Evolutionary conservation across 2,888 invertebrate genomes (phyloP), one percentile per base, ranked within the genome.

Genomic region (Ormyrus labotus): DNA sequence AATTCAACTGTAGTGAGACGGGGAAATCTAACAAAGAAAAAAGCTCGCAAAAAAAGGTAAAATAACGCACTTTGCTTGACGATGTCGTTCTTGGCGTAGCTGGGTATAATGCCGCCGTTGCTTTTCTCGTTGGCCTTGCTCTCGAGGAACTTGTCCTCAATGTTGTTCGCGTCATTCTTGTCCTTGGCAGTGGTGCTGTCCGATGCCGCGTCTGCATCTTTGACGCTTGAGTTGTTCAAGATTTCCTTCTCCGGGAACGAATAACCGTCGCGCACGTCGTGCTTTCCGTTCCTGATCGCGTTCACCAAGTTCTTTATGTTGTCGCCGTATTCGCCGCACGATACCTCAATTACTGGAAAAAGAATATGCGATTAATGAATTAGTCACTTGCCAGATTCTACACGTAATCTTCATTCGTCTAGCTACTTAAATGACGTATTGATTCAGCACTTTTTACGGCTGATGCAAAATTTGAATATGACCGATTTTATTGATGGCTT

Each of bases 321-420:
- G 88, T 97, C 96, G 75, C 99, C 99, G 89, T 98, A 98, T 91
- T 99, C 98, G 0, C 98, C 98, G 88, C 98, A 97, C 0, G 98
- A 97, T 5, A 99, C 97, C 91, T 99, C 98, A 91, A 98, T 98
- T 85, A 98, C 94, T 94, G 89, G 13, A 79, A 85, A 55, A 72
- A 13, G 5, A 68, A 55, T 11, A 64, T 19, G 5, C n/a, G 34
- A 34, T 11, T 19, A 61, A 57, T 34, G 45, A 63, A 63, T 48
- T 75, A 50, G 11, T 60, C 13, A 47, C 80, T 63, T 60, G 34
- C 34, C 4, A 34, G 4, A 34, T 34, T 34, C 34, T 34, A 34
- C 3, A 34, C 19, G 19, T 19, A 34, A 0, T 34, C 4, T 34
- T 34, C 34, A 4, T 34, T 34, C 34, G 34, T 34, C 34, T 34